Evolutionary conservation across 2,113 vertebrate genomes (phyloP).

Genomic region (Nasalis larvatus): DNA sequence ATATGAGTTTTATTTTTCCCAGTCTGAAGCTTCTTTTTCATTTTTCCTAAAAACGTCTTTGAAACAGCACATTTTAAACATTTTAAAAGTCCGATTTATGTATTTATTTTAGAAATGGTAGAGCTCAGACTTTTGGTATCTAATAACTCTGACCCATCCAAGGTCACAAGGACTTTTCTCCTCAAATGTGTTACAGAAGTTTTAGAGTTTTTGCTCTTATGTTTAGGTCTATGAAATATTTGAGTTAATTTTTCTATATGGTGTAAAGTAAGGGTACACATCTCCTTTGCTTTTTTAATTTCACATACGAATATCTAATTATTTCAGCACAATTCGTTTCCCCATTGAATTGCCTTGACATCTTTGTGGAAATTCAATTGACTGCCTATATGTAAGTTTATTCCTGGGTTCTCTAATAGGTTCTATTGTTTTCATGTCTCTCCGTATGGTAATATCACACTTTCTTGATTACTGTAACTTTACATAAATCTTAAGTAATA

Average conservation of each 20-base stretch:
- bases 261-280: not conserved
- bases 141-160: not conserved
- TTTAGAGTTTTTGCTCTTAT: not conserved
- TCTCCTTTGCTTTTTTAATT: not conserved
- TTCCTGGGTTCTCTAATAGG: too few species aligned
- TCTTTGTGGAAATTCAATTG: too few species aligned
- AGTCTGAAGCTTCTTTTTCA: not conserved
- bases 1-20: not conserved
- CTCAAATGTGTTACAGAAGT: not conserved
- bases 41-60: not conserved
- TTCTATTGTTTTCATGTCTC: not conserved
- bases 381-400: accelerated
- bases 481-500: not conserved
- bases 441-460: not conserved
- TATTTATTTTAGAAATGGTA: not conserved
- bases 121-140: not conserved
- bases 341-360: accelerated
- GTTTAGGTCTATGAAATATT: not conserved
- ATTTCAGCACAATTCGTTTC: not conserved
- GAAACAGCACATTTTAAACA: not conserved
- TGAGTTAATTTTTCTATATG: not conserved
- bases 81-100: not conserved
- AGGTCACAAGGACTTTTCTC: not conserved
- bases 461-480: not conserved
- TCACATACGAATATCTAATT: too few species aligned